Percentiles rank a stretch among this genome's conserved stretches.
These are phyloP conservation scores for Tor tambroides DNA, from an alignment of 2,113 vertebrate species.

Conservation along the genomic window DNA sequence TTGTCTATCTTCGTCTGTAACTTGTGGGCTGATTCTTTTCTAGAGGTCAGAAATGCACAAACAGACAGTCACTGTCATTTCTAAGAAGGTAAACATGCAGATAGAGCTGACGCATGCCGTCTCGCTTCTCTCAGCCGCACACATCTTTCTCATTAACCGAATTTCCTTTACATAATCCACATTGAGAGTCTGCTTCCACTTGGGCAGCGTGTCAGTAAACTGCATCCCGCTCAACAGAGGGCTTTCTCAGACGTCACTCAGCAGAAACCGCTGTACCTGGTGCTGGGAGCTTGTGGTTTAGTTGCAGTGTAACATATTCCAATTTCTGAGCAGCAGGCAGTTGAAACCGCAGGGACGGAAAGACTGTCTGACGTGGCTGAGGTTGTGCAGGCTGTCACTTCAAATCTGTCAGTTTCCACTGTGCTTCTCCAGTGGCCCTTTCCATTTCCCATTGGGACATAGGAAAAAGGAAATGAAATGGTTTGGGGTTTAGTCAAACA, in stretches of 20 bases:
- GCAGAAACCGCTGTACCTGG: background rate
- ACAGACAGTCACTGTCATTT: background rate
- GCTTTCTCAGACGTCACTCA: background rate
- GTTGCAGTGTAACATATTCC: background rate
- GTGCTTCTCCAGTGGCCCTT: constrained; percentile 26
- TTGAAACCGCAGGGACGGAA: constrained; percentile 37
- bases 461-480: constrained; percentile 24
- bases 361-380: constrained; percentile 67
- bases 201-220: background rate
- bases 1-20: background rate
- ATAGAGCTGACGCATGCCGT: background rate
- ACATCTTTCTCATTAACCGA: constrained; percentile 17
- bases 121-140: background rate
- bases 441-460: constrained; percentile 37
- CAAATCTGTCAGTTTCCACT: constrained; percentile 62
- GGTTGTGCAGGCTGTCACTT: constrained; percentile 67
- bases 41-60: background rate
- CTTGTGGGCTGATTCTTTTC: background rate
- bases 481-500: constrained; percentile 1
- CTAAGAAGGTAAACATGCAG: constrained; percentile 1
- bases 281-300: background rate
- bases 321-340: constrained; percentile 10
- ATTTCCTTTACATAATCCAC: constrained; percentile 34
- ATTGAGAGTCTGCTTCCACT: constrained; percentile 25
- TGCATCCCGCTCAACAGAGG: background rate